phyloP scores from a whole-genome alignment of 2,888 invertebrate genomes.

The Drosophila anomalipes region DNA sequence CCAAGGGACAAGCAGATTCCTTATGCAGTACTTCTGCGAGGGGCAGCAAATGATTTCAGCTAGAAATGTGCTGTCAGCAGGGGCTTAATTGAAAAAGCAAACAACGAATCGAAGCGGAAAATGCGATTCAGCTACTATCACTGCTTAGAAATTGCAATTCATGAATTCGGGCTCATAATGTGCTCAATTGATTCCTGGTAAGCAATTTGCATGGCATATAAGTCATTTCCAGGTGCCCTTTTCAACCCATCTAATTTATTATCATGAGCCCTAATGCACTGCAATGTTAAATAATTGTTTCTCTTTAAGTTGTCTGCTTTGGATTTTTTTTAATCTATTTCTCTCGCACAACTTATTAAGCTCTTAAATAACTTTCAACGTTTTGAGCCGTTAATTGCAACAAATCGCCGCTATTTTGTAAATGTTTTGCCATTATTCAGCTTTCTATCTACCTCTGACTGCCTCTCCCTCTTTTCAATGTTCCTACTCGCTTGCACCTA shows the following conservation, averaged over 20 bases:
- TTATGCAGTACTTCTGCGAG: conserved; percentile 1
- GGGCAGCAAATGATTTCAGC: conserved; percentile 35
- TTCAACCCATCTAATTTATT: background rate
- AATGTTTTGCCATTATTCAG: conserved; percentile 65
- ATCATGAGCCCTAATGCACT: conserved; percentile 6
- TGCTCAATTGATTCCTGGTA: conserved; percentile 14
- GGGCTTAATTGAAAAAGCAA: conserved; percentile 68
- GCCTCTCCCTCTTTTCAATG: background rate
- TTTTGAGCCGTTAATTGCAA: conserved; percentile 69
- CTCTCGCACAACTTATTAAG: conserved; percentile 12
- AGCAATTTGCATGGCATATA: conserved; percentile 2
- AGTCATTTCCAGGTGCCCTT: background rate
- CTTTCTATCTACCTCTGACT: conserved; percentile 5
- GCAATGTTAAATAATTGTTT: background rate
- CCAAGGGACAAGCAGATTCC: conserved; percentile 17
- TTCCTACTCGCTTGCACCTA: background rate
- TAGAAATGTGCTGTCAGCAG: conserved; percentile 52
- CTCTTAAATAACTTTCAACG: conserved; percentile 55
- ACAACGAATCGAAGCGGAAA: conserved; percentile 35
- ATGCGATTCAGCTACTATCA: conserved; percentile 9
- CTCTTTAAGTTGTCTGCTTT: background rate
- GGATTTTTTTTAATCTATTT: conserved; percentile 2
- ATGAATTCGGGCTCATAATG: conserved; percentile 2
- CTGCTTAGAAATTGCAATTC: background rate
- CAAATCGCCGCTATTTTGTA: conserved; percentile 73